Evolutionary conservation across 2,113 vertebrate genomes (phyloP).

Genomic region (Boulengeromyrus knoepffleri): DNA sequence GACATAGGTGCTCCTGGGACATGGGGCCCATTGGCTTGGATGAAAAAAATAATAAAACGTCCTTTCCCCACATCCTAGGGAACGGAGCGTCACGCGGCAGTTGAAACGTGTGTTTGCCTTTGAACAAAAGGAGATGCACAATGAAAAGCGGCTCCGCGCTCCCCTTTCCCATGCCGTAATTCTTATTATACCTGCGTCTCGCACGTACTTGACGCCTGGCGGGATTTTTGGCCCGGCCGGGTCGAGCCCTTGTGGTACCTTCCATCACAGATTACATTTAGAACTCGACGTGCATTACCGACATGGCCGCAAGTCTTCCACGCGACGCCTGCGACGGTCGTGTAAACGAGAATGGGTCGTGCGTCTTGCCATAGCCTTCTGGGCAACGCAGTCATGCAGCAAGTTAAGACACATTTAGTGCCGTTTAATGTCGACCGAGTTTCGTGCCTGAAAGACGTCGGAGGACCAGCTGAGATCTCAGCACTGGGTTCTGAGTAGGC

Average conservation of each 20-base stretch:
- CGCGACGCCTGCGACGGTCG: too few species aligned
- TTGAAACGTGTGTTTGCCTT: not conserved
- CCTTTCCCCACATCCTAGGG: not conserved
- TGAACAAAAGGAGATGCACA: not conserved
- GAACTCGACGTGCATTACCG: not conserved
- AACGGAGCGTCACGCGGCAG: not conserved
- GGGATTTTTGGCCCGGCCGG: not conserved
- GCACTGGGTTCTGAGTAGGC: not conserved
- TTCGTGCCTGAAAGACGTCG: not conserved
- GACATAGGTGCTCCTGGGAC: not conserved
- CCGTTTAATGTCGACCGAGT: not conserved
- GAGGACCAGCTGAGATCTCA: not conserved
- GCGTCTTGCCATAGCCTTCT: not conserved
- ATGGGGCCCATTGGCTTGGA: not conserved
- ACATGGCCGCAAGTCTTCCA: not conserved
- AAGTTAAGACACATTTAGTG: not conserved
- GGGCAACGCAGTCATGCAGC: not conserved
- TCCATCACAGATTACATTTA: not conserved
- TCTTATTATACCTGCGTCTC: not conserved
- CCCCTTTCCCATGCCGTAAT: not conserved
- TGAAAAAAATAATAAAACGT: not conserved
- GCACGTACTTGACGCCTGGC: not conserved
- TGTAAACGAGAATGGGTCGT: too few species aligned
- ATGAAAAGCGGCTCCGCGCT: not conserved
- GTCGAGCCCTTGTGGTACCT: not conserved